A percentile compares a stretch with the other conserved stretches of the same genome.
Conservation (phyloP, 2,113 vertebrate genomes). For the Prinia subflava region DNA sequence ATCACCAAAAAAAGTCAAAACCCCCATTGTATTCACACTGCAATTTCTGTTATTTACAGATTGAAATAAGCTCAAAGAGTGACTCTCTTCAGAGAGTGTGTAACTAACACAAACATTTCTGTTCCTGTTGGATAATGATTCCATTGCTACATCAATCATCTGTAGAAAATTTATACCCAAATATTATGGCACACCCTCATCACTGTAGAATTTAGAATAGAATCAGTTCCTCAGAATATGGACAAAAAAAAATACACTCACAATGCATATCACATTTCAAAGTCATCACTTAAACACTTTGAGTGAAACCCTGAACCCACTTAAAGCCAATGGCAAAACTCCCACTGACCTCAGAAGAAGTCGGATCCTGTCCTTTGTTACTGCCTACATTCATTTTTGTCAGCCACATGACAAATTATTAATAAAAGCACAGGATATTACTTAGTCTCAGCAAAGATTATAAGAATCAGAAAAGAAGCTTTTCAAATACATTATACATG, state of each 20-base stretch:
- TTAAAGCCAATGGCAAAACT: neutral
- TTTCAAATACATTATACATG: constrained; percentile 53
- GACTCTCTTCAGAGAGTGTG: neutral
- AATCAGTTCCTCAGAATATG: neutral
- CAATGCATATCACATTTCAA: neutral
- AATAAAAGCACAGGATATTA: constrained; percentile 20
- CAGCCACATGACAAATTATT: constrained; percentile 12
- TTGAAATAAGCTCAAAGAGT: neutral
- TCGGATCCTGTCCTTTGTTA: neutral
- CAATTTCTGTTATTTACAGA: neutral
- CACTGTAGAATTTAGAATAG: neutral
- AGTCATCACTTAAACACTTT: neutral
- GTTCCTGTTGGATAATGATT: neutral
- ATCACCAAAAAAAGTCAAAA: neutral
- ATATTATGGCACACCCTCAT: neutral
- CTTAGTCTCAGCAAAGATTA: neutral
- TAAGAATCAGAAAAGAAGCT: constrained; percentile 32
- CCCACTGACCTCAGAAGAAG: neutral
- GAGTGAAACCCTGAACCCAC: neutral
- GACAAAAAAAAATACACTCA: neutral
- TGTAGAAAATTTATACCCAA: neutral
- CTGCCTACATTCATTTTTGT: neutral
- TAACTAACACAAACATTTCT: neutral
- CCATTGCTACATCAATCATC: neutral
- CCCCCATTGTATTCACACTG: neutral